Evolutionary conservation across 1,140 invertebrate species (phyloP).

Genomic region (Drosophila rhopaloa): DNA sequence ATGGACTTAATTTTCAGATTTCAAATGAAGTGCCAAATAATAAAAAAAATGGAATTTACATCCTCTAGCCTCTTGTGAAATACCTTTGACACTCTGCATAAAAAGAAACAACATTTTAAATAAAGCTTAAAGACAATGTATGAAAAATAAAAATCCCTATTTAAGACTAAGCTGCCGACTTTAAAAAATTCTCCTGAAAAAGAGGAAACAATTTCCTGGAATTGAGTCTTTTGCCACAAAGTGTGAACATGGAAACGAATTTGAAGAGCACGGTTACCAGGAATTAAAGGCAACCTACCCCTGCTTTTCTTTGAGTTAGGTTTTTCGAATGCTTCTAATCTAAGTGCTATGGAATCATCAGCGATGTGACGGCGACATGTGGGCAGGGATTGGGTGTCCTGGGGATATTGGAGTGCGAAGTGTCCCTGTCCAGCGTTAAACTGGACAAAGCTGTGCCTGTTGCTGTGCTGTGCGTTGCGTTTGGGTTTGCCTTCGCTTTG

Average conservation of each 20-base stretch:
- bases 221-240: neutral
- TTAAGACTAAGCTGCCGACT: neutral
- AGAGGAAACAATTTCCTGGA: neutral
- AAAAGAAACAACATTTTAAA: neutral
- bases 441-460: conserved; percentile 63
- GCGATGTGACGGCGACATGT: conserved; percentile 44
- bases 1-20: too few relatives aligned
- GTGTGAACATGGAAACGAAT: neutral
- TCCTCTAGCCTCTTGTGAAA: too few relatives aligned
- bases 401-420: conserved; percentile 16
- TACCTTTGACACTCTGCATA: too few relatives aligned
- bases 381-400: conserved; percentile 13
- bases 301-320: conserved; percentile 27
- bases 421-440: conserved; percentile 42
- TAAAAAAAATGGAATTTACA: too few relatives aligned
- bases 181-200: too few relatives aligned
- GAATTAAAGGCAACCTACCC: neutral
- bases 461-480: conserved; percentile 30
- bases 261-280: neutral
- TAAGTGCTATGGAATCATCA: conserved; percentile 54
- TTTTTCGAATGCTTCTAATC: conserved; percentile 36
- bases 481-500: conserved; percentile 6
- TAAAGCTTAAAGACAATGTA: neutral
- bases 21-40: too few relatives aligned
- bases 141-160: too few relatives aligned